These are phyloP conservation scores for Plectrocnemia conspersa DNA, from an alignment of 1,140 invertebrate species.

Conservation along the genomic window DNA sequence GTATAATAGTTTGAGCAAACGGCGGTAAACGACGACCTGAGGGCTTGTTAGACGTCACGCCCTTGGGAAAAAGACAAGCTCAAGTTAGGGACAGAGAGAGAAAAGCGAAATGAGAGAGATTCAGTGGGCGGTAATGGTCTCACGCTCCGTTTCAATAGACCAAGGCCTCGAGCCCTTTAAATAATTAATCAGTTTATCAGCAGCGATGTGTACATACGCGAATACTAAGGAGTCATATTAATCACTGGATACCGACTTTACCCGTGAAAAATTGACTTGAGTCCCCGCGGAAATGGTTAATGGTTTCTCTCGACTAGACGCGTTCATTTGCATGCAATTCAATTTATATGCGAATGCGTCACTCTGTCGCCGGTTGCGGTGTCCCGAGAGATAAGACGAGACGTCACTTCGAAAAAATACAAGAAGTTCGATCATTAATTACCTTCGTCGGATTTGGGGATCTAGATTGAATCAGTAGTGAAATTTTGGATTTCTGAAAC, in stretches of 20 bases:
- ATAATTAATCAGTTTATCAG: constrained; percentile 28
- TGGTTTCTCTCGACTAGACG: constrained; percentile 10
- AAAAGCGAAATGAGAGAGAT: neutral
- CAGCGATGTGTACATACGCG: constrained; percentile 14
- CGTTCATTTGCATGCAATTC: constrained; percentile 4
- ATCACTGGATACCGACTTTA: neutral
- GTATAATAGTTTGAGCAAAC: too few species aligned
- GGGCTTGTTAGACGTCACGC: too few species aligned
- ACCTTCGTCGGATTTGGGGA: too few species aligned
- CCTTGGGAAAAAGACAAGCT: too few species aligned
- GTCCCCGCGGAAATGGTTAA: constrained; percentile 4
- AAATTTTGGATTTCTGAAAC: too few species aligned
- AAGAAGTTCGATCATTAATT: too few species aligned
- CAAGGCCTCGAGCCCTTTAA: constrained; percentile 5
- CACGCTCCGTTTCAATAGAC: constrained; percentile 27
- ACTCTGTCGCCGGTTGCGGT: too few species aligned
- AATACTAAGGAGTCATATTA: constrained; percentile 19
- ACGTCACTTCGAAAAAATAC: too few species aligned
- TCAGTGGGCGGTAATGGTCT: constrained; percentile 14
- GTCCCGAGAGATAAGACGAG: too few species aligned
- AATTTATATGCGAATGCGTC: too few species aligned
- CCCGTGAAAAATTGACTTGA: constrained; percentile 15
- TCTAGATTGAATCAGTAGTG: too few species aligned
- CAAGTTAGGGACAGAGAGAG: neutral
- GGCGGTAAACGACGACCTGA: too few species aligned